These are phyloP conservation scores for Pitta sordida DNA, from an alignment of 2,113 vertebrate genomes.

Conservation along the genomic window DNA sequence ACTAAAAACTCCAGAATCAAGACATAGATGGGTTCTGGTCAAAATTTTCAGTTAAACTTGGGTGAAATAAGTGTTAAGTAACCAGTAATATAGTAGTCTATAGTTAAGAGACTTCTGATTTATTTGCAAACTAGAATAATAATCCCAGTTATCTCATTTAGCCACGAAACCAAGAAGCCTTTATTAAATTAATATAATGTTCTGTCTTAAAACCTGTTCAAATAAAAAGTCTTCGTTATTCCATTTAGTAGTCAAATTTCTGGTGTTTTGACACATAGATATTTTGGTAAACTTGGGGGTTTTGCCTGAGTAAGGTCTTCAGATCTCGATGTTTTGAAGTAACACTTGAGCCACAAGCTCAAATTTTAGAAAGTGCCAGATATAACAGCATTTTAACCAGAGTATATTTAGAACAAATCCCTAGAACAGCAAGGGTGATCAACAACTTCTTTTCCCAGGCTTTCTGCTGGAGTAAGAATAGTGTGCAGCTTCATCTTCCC, in stretches of 20 bases:
- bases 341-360: neutral
- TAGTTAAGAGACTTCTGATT: neutral
- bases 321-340: neutral
- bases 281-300: neutral
- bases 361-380: neutral
- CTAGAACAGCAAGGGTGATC: constrained; percentile 12
- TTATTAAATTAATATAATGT: neutral
- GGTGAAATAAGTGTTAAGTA: neutral
- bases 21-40: neutral
- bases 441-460: constrained; percentile 10
- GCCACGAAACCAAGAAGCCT: neutral
- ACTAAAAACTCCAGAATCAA: neutral
- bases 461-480: constrained; percentile 11
- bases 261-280: neutral
- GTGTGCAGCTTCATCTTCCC: constrained; percentile 16
- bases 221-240: neutral
- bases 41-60: neutral
- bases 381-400: constrained; percentile 20
- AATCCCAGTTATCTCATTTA: neutral
- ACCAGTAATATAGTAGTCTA: neutral
- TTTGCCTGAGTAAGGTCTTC: neutral
- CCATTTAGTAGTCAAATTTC: neutral
- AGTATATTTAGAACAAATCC: constrained; percentile 34
- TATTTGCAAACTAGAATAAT: neutral
- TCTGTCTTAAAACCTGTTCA: neutral